These are phyloP conservation scores for Rhinophrynus dorsalis DNA, from an alignment of 2,797 vertebrate species.

Conservation along the genomic window DNA sequence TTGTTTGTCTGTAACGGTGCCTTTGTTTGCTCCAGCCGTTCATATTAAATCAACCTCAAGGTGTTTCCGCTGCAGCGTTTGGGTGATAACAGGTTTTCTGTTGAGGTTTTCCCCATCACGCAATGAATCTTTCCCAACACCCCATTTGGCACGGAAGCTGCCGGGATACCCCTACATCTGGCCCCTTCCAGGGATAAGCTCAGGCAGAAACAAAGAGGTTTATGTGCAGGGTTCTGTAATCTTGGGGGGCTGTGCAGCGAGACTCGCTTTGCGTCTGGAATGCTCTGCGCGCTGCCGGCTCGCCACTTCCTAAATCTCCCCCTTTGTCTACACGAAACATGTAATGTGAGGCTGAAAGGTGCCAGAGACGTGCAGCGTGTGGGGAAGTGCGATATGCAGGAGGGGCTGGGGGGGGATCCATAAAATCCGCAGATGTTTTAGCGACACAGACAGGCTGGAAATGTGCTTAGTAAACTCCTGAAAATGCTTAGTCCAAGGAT, in stretches of 20 bases:
- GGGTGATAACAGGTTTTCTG: not conserved
- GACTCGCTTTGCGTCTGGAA: constrained; percentile 8
- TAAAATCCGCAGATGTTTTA: constrained; percentile 43
- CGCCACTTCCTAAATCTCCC: constrained; percentile 37
- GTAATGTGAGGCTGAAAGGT: constrained; percentile 36
- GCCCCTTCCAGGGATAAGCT: not conserved
- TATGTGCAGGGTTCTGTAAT: constrained; percentile 5
- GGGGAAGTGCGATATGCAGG: constrained; percentile 4
- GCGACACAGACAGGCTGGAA: constrained; percentile 11
- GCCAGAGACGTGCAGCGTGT: constrained; percentile 19
- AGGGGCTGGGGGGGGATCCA: constrained; percentile 14
- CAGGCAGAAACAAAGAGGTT: constrained; percentile 8
- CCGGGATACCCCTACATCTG: no score
- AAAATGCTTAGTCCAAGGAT: not conserved
- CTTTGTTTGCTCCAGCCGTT: no score
- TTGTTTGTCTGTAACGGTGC: no score
- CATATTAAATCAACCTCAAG: no score
- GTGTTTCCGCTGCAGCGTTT: not conserved
- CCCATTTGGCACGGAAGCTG: not conserved
- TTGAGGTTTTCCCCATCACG: not conserved
- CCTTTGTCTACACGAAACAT: constrained; percentile 14
- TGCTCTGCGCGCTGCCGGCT: not conserved
- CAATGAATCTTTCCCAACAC: constrained; percentile 8
- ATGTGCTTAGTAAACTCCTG: constrained; percentile 14
- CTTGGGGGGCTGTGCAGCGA: not conserved